Conservation (phyloP, 2,888 invertebrate genomes). For the Calameuta pallipes region DNA sequence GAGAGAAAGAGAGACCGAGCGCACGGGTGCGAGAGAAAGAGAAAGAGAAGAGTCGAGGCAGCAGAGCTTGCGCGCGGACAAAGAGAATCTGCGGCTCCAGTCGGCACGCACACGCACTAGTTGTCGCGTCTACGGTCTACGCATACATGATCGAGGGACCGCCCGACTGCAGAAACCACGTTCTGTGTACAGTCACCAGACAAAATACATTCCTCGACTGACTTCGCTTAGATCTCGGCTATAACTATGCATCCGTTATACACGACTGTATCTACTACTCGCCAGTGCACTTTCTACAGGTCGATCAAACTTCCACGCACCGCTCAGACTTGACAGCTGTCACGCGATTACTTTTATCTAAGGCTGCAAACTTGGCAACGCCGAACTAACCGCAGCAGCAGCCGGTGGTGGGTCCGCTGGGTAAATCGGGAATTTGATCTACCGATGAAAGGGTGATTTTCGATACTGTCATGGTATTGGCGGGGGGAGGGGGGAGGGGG, state of each 20-base stretch:
- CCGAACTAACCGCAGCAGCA: not conserved
- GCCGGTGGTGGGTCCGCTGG: not conserved
- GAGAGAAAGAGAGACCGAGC: slow-evolving; percentile 15
- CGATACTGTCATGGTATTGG: not conserved
- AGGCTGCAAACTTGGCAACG: not conserved
- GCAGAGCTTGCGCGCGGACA: slow-evolving; percentile 62
- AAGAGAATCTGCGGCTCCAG: slow-evolving; percentile 64
- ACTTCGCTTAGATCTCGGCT: not conserved
- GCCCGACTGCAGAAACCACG: slow-evolving; percentile 20
- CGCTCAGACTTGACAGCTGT: not conserved
- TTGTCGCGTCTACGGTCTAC: not conserved
- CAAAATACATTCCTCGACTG: slow-evolving; percentile 22
- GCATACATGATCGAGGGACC: not conserved
- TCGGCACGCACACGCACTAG: slow-evolving; percentile 48
- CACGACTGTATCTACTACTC: too few species aligned
- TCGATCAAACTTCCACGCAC: not conserved
- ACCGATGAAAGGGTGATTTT: not conserved
- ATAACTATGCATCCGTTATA: not conserved
- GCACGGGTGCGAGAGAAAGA: not conserved
- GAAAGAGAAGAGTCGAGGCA: slow-evolving; percentile 35
- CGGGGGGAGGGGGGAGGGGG: too few species aligned
- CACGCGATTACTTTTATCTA: not conserved
- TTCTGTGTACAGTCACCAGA: slow-evolving; percentile 48
- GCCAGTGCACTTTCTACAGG: not conserved
- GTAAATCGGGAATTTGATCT: not conserved